Percentiles rank a stretch among this genome's conserved stretches.
Evolutionary conservation across 2,797 vertebrate species (phyloP).

Genomic region (Falco naumanni): DNA sequence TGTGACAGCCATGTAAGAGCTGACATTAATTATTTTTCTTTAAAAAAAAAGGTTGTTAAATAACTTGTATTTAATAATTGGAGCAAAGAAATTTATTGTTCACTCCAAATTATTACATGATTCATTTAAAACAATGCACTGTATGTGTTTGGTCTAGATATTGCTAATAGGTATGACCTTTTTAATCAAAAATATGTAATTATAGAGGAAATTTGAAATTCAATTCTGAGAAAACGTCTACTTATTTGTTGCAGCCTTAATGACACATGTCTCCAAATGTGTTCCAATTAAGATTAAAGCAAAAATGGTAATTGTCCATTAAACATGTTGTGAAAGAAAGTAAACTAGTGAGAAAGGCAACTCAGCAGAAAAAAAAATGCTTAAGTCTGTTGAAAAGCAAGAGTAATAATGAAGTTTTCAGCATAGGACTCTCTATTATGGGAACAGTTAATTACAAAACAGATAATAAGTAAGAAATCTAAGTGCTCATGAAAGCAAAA

Average conservation of each 20-base stretch:
- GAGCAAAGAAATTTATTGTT: background rate
- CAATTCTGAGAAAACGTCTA: constrained; percentile 24
- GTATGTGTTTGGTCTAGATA: background rate
- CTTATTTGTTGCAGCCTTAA: constrained; percentile 59
- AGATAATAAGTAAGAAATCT: constrained; percentile 62
- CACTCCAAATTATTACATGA: background rate
- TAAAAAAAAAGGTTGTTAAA: background rate
- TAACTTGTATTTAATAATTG: background rate
- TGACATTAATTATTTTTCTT: background rate
- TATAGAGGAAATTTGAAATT: constrained; percentile 51
- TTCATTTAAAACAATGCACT: background rate
- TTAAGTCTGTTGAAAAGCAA: constrained; percentile 54
- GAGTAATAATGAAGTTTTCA: constrained; percentile 63
- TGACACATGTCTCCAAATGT: constrained; percentile 57
- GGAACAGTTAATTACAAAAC: constrained; percentile 65
- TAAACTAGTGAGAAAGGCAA: constrained; percentile 50
- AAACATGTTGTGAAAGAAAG: constrained; percentile 65
- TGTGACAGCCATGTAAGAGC: background rate
- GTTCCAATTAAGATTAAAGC: constrained; percentile 66
- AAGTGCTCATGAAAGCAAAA: constrained; percentile 52
- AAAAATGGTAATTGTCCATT: constrained; percentile 70
- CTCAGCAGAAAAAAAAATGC: constrained; percentile 68
- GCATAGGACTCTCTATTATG: constrained; percentile 47
- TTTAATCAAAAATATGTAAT: constrained; percentile 15
- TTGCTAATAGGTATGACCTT: constrained; percentile 8